Percentiles rank a stretch among this genome's conserved stretches.
These are phyloP conservation scores for Drosophila saltans DNA, from an alignment of 1,140 invertebrate genomes.

Conservation along the genomic window DNA sequence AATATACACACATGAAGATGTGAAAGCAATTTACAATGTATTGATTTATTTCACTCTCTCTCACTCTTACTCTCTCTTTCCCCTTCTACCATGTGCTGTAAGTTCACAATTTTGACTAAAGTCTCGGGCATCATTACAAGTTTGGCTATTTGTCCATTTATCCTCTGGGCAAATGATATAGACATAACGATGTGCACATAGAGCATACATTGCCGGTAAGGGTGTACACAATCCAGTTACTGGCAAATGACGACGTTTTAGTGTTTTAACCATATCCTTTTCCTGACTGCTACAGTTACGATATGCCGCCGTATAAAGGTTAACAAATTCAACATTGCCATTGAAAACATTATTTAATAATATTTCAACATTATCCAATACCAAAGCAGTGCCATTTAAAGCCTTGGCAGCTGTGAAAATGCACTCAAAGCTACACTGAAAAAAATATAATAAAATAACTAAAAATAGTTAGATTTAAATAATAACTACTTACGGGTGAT, in stretches of 20 bases:
- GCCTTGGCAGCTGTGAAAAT: conserved; percentile 28
- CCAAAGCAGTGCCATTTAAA: conserved; percentile 42
- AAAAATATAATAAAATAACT: not conserved
- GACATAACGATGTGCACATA: conserved; percentile 53
- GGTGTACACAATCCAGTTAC: conserved; percentile 49
- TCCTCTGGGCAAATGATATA: conserved; percentile 48
- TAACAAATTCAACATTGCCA: conserved; percentile 11
- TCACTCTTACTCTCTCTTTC: too few species aligned
- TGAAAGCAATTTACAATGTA: conserved; percentile 28
- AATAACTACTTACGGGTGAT: conserved; percentile 34
- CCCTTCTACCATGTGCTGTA: not conserved
- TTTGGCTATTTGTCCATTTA: conserved; percentile 42
- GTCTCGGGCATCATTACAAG: conserved; percentile 43
- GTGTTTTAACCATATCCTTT: conserved; percentile 29
- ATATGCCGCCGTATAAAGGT: conserved; percentile 38
- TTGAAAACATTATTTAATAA: conserved; percentile 38
- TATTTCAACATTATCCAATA: conserved; percentile 32
- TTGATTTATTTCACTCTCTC: conserved; percentile 13
- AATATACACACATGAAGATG: not conserved
- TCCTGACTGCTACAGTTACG: conserved; percentile 31
- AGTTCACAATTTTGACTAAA: conserved; percentile 32
- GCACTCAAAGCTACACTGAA: conserved; percentile 54
- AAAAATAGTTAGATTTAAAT: not conserved
- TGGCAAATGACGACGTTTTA: conserved; percentile 45
- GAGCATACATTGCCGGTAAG: conserved; percentile 47